Percentiles rank a stretch among this genome's conserved stretches.
These are phyloP conservation scores for Pseudomyrmex cubaensis DNA, from an alignment of 1,140 invertebrate species.

Conservation along the genomic window DNA sequence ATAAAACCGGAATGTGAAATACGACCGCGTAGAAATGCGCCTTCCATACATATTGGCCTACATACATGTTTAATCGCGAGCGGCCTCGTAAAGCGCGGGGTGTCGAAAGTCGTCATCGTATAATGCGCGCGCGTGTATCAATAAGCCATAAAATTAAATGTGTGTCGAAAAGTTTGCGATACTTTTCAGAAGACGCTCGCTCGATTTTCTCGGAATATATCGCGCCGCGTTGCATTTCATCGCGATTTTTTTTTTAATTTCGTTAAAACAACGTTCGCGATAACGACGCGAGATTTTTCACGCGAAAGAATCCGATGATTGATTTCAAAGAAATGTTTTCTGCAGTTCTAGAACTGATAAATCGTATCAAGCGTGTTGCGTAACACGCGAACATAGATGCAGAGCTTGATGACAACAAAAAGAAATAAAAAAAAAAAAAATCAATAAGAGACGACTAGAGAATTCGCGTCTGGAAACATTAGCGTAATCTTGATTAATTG, in stretches of 20 bases:
- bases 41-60: neutral
- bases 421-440: too few species aligned
- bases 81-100: constrained; percentile 17
- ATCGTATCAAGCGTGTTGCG: too few species aligned
- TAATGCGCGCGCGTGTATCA: neutral
- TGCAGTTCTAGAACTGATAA: too few species aligned
- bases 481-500: too few species aligned
- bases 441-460: too few species aligned
- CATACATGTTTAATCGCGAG: constrained; percentile 29
- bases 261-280: constrained; percentile 47
- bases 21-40: constrained; percentile 5
- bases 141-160: neutral
- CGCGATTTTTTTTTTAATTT: constrained; percentile 14
- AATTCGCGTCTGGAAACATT: too few species aligned
- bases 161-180: neutral
- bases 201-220: neutral
- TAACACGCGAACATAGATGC: neutral
- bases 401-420: too few species aligned
- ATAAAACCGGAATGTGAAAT: constrained; percentile 38
- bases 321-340: too few species aligned
- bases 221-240: constrained; percentile 4
- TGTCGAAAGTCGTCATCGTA: constrained; percentile 9
- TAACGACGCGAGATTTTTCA: constrained; percentile 36
- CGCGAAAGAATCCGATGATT: too few species aligned
- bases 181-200: neutral